These are phyloP conservation scores for Hipparchia sbordonii DNA, from an alignment of 2,888 invertebrate species.

Conservation along the genomic window DNA sequence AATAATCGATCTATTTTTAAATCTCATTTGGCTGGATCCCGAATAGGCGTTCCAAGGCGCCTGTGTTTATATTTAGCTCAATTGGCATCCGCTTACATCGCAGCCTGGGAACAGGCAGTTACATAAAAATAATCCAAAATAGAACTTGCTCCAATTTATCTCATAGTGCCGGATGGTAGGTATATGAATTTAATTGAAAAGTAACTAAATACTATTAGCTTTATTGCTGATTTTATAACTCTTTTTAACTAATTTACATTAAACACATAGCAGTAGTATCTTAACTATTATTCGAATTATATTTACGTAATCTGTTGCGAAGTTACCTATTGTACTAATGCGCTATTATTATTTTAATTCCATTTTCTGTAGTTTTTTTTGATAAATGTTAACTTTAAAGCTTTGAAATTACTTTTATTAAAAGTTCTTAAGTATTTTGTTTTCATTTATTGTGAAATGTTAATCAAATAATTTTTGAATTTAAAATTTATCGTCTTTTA, in stretches of 20 bases:
- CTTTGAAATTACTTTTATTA: too few relatives aligned
- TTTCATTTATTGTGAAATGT: too few relatives aligned
- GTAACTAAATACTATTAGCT: neutral
- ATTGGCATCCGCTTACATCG: constrained; percentile 53
- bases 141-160: constrained; percentile 55
- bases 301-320: too few relatives aligned
- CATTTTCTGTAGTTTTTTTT: too few relatives aligned
- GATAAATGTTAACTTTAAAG: too few relatives aligned
- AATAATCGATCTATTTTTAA: constrained; percentile 37
- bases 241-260: neutral
- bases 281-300: too few relatives aligned
- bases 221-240: neutral
- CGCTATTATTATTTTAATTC: too few relatives aligned
- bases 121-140: constrained; percentile 60
- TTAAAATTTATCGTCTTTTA: too few relatives aligned
- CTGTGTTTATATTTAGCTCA: constrained; percentile 65
- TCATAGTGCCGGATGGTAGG: neutral
- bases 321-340: too few relatives aligned
- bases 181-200: neutral
- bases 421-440: too few relatives aligned
- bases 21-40: constrained; percentile 21
- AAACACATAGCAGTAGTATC: too few relatives aligned
- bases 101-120: constrained; percentile 49
- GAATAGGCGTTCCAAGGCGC: constrained; percentile 41
- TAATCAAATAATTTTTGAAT: too few relatives aligned